phyloP scores from a whole-genome alignment of 2,797 vertebrate species.

The Urocyon cinereoargenteus region DNA sequence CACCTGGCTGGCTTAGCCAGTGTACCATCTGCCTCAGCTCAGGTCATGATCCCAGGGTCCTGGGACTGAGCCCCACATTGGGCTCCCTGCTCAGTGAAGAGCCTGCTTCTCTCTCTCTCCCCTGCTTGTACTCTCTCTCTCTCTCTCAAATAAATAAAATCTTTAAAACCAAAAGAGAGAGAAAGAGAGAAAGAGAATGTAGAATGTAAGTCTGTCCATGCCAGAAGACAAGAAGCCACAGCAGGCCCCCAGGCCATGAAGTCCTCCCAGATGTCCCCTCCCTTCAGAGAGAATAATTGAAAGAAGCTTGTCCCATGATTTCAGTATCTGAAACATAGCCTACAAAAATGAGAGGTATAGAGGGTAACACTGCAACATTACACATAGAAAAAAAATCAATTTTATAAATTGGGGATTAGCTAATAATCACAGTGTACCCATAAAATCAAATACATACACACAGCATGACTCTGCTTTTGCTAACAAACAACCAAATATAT shows the following conservation, averaged over 20 bases:
- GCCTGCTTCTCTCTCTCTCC: no score
- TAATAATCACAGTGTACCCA: background rate
- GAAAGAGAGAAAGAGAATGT: background rate
- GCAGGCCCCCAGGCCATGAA: background rate
- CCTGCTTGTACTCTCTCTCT: no score
- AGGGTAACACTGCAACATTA: background rate
- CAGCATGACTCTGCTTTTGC: background rate
- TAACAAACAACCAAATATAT: background rate
- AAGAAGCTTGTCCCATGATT: background rate
- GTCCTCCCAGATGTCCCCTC: background rate
- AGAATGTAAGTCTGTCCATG: accelerated
- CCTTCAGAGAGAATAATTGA: background rate
- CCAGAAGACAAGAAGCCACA: background rate
- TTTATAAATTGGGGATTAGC: background rate
- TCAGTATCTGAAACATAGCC: background rate
- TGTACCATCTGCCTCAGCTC: no score
- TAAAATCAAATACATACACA: background rate
- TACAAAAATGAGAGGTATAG: background rate
- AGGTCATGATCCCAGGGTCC: no score
- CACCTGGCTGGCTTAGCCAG: no score
- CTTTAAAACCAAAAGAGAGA: no score
- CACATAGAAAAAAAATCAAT: background rate
- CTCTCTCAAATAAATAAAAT: no score
- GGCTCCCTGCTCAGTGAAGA: no score
- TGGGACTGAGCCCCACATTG: no score